A percentile compares a stretch with the other conserved stretches of the same genome.
Conservation (phyloP, 2,888 invertebrate genomes). For the Oscheius onirici region DNA sequence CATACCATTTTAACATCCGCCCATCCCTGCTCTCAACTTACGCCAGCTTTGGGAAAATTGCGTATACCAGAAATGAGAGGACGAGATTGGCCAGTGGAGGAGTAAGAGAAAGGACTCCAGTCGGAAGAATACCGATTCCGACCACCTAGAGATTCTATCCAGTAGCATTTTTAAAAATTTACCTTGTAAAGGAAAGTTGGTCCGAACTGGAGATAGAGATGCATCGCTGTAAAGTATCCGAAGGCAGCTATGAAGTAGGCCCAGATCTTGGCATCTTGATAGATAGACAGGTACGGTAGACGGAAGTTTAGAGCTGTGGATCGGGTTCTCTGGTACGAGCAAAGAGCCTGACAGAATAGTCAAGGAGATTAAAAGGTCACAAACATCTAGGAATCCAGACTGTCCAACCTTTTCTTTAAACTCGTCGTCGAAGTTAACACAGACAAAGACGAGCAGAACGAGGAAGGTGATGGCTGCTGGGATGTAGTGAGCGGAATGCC, state of each 20-base stretch:
- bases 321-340: conserved; percentile 46
- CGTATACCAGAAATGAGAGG: conserved; percentile 34
- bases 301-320: conserved; percentile 49
- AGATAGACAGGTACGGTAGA: conserved; percentile 57
- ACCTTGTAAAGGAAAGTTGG: conserved; percentile 55
- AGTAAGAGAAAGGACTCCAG: conserved; percentile 38
- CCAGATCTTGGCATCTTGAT: conserved; percentile 55
- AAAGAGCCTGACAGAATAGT: conserved; percentile 51
- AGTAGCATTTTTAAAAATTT: too few relatives aligned
- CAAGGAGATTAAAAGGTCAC: not conserved
- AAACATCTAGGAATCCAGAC: conserved; percentile 45
- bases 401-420: conserved; percentile 44
- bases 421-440: conserved; percentile 51
- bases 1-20: too few relatives aligned
- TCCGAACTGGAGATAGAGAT: conserved; percentile 53
- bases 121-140: conserved; percentile 34
- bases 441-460: conserved; percentile 41
- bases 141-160: conserved; percentile 33
- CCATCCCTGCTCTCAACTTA: conserved; percentile 21
- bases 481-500: conserved; percentile 56
- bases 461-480: conserved; percentile 38
- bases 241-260: conserved; percentile 50
- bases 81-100: conserved; percentile 38
- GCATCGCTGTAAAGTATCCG: conserved; percentile 54
- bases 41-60: conserved; percentile 35